These are phyloP conservation scores for Stenchaetothrips biformis DNA, from an alignment of 2,888 invertebrate species.

Conservation along the genomic window DNA sequence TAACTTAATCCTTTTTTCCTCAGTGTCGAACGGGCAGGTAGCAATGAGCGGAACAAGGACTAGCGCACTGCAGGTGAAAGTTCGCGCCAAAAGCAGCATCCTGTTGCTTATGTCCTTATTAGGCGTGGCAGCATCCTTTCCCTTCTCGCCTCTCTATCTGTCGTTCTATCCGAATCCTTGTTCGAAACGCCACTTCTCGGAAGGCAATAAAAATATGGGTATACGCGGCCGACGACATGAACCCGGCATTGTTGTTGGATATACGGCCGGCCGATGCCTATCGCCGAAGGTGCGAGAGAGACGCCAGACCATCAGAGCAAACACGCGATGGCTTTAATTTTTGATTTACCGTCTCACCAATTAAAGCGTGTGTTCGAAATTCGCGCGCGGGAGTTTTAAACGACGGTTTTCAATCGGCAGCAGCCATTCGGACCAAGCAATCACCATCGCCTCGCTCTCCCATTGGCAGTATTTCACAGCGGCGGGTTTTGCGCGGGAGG, in stretches of 20 bases:
- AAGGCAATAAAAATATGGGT: slow-evolving; percentile 19
- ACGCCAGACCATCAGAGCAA: neutral
- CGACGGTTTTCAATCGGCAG: too few species aligned
- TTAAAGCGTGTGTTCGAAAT: too few species aligned
- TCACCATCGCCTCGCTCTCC: too few species aligned
- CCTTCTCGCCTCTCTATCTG: neutral
- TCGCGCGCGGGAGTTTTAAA: too few species aligned
- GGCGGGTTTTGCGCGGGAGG: too few species aligned
- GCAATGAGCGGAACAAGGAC: too few species aligned
- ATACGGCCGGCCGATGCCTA: slow-evolving; percentile 1
- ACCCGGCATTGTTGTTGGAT: slow-evolving; percentile 2
- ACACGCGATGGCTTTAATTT: neutral
- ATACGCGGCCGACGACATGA: slow-evolving; percentile 17
- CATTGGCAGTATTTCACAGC: too few species aligned
- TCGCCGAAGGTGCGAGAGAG: slow-evolving; percentile 6
- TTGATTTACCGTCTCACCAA: too few species aligned
- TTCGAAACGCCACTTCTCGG: slow-evolving; percentile 3
- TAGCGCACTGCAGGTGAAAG: too few species aligned
- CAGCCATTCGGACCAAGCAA: too few species aligned
- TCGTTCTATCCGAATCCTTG: neutral
- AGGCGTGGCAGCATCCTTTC: neutral
- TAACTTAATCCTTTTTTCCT: too few species aligned
- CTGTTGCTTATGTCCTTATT: neutral
- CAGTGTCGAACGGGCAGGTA: too few species aligned
- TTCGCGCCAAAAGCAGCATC: neutral